These are phyloP conservation scores for Diarsia brunnea DNA, from an alignment of 2,888 invertebrate genomes.

Conservation along the genomic window DNA sequence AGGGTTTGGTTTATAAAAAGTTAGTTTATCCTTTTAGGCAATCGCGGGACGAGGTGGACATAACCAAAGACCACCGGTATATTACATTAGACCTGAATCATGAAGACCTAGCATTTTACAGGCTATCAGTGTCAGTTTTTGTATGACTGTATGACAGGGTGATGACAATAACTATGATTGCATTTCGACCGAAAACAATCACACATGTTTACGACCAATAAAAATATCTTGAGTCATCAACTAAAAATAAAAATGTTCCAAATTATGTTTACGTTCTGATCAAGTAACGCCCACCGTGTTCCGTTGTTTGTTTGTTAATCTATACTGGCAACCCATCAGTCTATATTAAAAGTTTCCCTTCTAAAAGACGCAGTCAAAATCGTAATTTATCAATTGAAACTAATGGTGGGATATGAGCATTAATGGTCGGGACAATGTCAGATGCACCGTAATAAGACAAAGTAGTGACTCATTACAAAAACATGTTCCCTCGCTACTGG, in stretches of 20 bases:
- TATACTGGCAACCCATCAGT: constrained; percentile 21
- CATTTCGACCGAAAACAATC: constrained; percentile 18
- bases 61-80: background rate
- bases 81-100: background rate
- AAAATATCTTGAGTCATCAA: constrained; percentile 20
- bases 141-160: background rate
- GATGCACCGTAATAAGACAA: constrained; percentile 52
- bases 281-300: constrained; percentile 24
- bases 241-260: constrained; percentile 26
- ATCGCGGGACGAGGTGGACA: background rate
- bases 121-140: background rate
- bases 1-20: background rate
- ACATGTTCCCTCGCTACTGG: constrained; percentile 62
- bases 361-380: constrained; percentile 44
- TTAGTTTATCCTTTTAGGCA: background rate
- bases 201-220: constrained; percentile 17
- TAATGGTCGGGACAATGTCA: constrained; percentile 60
- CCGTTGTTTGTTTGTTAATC: constrained; percentile 30
- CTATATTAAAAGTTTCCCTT: constrained; percentile 37
- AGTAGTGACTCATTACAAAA: constrained; percentile 68
- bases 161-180: constrained; percentile 14
- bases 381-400: constrained; percentile 67
- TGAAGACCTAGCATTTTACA: background rate
- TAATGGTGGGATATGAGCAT: constrained; percentile 56
- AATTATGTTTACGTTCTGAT: constrained; percentile 32